Percentiles rank a stretch among this genome's conserved stretches.
Evolutionary conservation across 2,888 invertebrate species (phyloP).

Genomic region (Dromius quadrimaculatus): DNA sequence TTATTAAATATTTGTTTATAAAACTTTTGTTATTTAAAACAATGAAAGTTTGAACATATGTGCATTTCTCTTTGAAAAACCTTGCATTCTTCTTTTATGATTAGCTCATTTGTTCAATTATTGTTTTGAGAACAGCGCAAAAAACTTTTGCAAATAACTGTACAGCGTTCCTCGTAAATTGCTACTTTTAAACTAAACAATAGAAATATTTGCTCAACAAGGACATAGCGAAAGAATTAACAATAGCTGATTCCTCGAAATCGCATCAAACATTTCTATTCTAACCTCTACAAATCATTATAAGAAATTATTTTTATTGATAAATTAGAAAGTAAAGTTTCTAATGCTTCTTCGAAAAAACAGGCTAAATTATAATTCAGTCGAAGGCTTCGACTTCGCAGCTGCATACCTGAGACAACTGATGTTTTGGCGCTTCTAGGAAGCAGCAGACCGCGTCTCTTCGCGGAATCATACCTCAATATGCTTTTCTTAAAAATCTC

Average conservation of each 20-base stretch:
- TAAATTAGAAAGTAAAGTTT: slow-evolving; percentile 23
- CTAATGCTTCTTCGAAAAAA: slow-evolving; percentile 12
- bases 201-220: neutral
- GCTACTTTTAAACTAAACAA: slow-evolving; percentile 1
- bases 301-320: slow-evolving; percentile 4
- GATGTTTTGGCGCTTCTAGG: slow-evolving; percentile 52
- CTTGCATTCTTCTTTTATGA: slow-evolving; percentile 7
- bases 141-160: neutral
- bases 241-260: slow-evolving; percentile 30
- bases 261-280: slow-evolving; percentile 28
- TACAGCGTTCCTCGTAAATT: neutral
- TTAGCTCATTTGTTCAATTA: slow-evolving; percentile 29
- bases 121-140: too few species aligned
- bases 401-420: slow-evolving; percentile 50
- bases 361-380: slow-evolving; percentile 42
- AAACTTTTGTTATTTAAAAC: neutral
- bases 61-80: neutral
- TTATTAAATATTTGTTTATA: slow-evolving; percentile 1
- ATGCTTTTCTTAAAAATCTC: slow-evolving; percentile 51
- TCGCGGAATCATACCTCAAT: slow-evolving; percentile 49
- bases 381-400: slow-evolving; percentile 32
- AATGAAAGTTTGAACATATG: slow-evolving; percentile 1
- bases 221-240: slow-evolving; percentile 15
- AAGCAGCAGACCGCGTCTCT: slow-evolving; percentile 32
- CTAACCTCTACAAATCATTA: slow-evolving; percentile 3